Conservation (phyloP, 2,888 invertebrate species). For the Dryomyza anilis region DNA sequence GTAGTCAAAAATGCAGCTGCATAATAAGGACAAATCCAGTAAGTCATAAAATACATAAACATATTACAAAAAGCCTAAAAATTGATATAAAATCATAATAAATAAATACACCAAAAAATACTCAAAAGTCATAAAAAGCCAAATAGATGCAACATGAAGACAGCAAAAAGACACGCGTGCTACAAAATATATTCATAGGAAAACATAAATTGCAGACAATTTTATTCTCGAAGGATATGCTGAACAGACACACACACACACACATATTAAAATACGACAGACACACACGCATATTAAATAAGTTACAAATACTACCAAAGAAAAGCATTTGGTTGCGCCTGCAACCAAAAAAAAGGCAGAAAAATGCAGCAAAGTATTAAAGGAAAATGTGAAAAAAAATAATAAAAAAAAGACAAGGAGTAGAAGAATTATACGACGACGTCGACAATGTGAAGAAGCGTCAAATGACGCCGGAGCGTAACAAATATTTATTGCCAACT, state of each 20-base stretch:
- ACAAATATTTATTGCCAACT: conserved; percentile 51
- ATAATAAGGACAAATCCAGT: too few relatives aligned
- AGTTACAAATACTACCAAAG: not conserved
- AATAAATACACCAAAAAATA: not conserved
- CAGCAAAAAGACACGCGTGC: conserved; percentile 30
- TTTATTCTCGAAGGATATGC: conserved; percentile 53
- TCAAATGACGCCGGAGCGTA: conserved; percentile 45
- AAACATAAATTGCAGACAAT: conserved; percentile 57
- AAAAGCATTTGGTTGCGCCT: not conserved
- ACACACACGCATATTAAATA: not conserved
- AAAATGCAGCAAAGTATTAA: not conserved
- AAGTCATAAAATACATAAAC: not conserved
- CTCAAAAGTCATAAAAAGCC: not conserved
- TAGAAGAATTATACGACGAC: not conserved
- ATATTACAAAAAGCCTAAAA: not conserved
- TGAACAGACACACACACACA: conserved; percentile 18
- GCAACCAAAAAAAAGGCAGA: not conserved
- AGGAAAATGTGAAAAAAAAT: not conserved
- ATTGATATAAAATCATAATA: not conserved
- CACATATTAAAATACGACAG: not conserved
- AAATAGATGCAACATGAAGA: conserved; percentile 46
- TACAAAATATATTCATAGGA: conserved; percentile 47
- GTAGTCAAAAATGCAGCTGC: too few relatives aligned
- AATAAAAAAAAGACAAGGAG: not conserved
- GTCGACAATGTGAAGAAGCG: not conserved